phyloP scores from a whole-genome alignment of 2,113 vertebrate genomes.

The Carollia perspicillata region DNA sequence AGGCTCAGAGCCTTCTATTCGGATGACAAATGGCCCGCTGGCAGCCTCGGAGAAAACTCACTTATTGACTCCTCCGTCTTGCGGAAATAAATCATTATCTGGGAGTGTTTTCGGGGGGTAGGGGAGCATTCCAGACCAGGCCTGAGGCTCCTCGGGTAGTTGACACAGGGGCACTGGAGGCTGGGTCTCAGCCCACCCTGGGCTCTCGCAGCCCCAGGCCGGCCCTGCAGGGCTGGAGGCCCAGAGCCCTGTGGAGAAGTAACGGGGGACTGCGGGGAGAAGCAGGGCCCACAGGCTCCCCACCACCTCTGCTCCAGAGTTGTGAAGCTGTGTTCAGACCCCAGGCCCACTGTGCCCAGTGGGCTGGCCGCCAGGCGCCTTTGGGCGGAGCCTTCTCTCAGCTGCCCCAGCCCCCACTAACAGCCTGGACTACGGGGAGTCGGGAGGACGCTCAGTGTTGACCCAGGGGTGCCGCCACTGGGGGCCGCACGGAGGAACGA shows the following conservation, averaged over 20 bases:
- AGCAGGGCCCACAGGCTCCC: fast-evolving
- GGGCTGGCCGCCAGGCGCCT: no score
- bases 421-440: background rate
- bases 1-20: constrained; percentile 80
- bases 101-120: fast-evolving
- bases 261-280: fast-evolving
- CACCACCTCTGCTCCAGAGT: no score
- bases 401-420: background rate
- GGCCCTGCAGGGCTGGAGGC: fast-evolving
- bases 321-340: background rate
- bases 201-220: background rate
- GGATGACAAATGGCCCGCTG: constrained; percentile 81
- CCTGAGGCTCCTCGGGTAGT: fast-evolving
- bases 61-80: constrained; percentile 79
- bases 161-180: fast-evolving
- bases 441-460: no score
- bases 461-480: no score
- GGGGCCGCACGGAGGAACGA: no score
- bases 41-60: constrained; percentile 72
- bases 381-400: no score
- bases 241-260: background rate
- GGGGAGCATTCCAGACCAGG: fast-evolving
- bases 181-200: background rate
- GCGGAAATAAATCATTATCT: constrained; percentile 77
- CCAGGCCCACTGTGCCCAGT: no score